Evolutionary conservation across 1,140 invertebrate genomes (phyloP).

Genomic region (Paracyclopina nana): DNA sequence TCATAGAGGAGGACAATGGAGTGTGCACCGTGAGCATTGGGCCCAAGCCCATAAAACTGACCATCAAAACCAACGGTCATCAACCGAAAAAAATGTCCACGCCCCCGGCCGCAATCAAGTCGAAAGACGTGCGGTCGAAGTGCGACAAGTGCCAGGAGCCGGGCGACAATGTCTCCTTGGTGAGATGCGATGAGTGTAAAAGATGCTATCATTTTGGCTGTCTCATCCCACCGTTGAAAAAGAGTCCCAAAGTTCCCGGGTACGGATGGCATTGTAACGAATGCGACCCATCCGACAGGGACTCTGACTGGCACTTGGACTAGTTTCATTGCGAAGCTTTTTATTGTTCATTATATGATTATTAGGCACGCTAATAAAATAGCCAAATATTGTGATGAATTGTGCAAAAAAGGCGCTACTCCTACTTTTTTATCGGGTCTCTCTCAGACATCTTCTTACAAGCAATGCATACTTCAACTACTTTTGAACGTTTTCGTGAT

Average conservation of each 20-base stretch:
- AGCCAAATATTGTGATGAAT: too few species aligned
- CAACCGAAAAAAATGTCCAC: not conserved
- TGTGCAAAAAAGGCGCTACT: too few species aligned
- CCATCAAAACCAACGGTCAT: constrained; percentile 25
- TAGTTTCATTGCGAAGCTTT: not conserved
- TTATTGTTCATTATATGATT: too few species aligned
- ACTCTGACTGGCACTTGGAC: constrained; percentile 17
- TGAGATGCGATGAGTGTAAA: constrained; percentile 74
- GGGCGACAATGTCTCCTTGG: constrained; percentile 41
- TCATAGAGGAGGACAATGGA: not conserved
- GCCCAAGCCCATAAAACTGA: constrained; percentile 5
- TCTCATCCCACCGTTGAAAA: constrained; percentile 73
- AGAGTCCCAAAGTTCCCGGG: constrained; percentile 72
- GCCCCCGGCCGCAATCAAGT: not conserved
- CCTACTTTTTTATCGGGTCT: too few species aligned
- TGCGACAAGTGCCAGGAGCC: constrained; percentile 43
- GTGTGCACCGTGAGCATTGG: not conserved
- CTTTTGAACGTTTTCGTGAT: too few species aligned
- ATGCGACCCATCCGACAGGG: constrained; percentile 39
- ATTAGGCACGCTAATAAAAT: too few species aligned
- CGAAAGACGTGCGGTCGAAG: constrained; percentile 25
- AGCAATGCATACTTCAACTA: too few species aligned
- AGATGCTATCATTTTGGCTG: constrained; percentile 78
- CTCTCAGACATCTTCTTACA: too few species aligned
- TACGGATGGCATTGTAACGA: constrained; percentile 90